Conservation (phyloP, 1,140 invertebrate genomes). For the Aphis gossypii region DNA sequence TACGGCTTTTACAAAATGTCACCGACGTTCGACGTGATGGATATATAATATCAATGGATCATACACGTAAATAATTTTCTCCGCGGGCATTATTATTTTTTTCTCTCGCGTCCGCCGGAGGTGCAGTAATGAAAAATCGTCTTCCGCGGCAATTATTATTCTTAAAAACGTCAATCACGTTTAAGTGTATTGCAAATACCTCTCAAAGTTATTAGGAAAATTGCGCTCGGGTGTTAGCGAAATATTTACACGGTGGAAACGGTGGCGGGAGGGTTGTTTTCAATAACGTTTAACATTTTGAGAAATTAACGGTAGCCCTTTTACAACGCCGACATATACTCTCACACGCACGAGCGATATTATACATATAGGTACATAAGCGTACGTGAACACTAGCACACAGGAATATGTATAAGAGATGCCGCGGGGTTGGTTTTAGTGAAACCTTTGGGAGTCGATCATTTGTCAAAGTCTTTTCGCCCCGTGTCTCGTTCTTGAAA, state of each 20-base stretch:
- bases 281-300: conserved; percentile 57
- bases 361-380: neutral
- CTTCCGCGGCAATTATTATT: conserved; percentile 41
- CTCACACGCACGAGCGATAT: neutral
- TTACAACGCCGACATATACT: conserved; percentile 33
- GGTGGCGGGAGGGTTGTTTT: conserved; percentile 47
- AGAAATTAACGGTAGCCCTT: conserved; percentile 56
- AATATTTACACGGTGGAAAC: conserved; percentile 46
- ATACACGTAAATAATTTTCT: neutral
- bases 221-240: conserved; percentile 41
- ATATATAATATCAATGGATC: neutral
- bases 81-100: neutral
- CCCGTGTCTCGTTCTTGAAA: conserved; percentile 47
- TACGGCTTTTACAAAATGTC: neutral
- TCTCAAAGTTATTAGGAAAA: conserved; percentile 53
- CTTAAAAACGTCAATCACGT: conserved; percentile 51
- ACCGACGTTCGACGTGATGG: neutral
- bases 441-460: conserved; percentile 34
- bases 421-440: conserved; percentile 32
- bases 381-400: neutral
- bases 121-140: conserved; percentile 51
- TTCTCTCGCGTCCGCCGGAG: neutral
- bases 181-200: conserved; percentile 54
- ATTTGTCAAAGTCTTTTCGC: conserved; percentile 57
- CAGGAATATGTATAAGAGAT: conserved; percentile 5